Evolutionary conservation across 2,888 invertebrate species (phyloP), one percentile per base, ranked within the genome.

Genomic region (Tetragonisca angustula): DNA sequence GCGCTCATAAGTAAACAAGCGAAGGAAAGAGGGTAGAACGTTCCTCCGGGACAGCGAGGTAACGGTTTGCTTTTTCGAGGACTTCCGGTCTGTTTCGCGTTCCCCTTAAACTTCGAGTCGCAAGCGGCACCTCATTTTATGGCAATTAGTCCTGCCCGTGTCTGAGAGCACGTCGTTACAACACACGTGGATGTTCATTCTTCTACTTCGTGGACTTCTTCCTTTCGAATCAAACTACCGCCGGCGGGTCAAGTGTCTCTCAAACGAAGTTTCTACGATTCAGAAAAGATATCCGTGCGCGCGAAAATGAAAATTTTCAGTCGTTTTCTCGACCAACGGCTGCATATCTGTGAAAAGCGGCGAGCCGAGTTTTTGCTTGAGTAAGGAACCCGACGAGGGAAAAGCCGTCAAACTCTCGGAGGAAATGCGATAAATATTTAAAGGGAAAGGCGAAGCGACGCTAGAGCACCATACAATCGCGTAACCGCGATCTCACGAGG

Each of bases 1-100:
- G 81, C 69, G 6, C 27, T 32, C 50, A 52, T 36, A 54, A 71
- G 70, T 70, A 81, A 83, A 87, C 80, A 75, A 73, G 80, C 62
- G 73, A 50, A 79, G 79, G 77, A 90, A 89, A 85, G 89, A 89
- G 88, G 88, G 86, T 89, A 81, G 81, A 89, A 88, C 89, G 84
- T 78, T 79, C 52, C 62, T 65, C 43, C 67, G 62, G 84, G 83
- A 71, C 81, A 67, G 75, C 73, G 59, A 75, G 9, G 19, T 88
- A 87, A 90, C 88, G 88, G 88, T 88, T 76, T 78, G 67, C 70
- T 89, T 89, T 87, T 88, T 84, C 77, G 76, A 82, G 80, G 75
- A 83, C 84, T 89, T 90, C 89, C 89, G 89, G 86, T 79, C 83
- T 73, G 83, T 54, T 83, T 89, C 70, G 68, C 50, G 79, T 27